Conservation (phyloP, 2,888 invertebrate genomes). For the Neuroscelio doddi region DNA sequence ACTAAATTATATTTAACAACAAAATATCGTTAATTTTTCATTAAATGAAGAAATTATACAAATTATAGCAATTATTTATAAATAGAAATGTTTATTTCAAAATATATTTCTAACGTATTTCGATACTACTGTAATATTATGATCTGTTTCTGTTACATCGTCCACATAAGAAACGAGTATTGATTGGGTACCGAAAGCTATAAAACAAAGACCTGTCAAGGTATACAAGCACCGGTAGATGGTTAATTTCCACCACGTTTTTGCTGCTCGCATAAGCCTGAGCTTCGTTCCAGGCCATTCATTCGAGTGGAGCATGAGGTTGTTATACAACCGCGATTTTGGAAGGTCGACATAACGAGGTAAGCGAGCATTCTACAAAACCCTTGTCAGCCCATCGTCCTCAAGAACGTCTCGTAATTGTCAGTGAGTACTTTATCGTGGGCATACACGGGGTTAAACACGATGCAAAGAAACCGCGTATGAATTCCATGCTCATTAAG, state of each 20-base stretch:
- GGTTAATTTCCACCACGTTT: slow-evolving; percentile 13
- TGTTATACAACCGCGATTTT: slow-evolving; percentile 42
- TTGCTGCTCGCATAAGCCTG: slow-evolving; percentile 6
- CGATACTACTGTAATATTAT: background rate
- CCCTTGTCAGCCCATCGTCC: slow-evolving; percentile 44
- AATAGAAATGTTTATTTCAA: too few relatives aligned
- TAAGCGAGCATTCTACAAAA: slow-evolving; percentile 31
- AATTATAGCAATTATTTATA: too few relatives aligned
- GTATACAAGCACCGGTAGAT: background rate
- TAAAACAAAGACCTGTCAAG: slow-evolving; percentile 8
- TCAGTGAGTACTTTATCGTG: slow-evolving; percentile 40
- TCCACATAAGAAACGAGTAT: slow-evolving; percentile 7
- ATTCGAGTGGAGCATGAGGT: slow-evolving; percentile 12
- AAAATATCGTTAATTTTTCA: too few relatives aligned
- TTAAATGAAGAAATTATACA: too few relatives aligned
- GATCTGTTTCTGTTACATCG: background rate
- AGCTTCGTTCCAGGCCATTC: slow-evolving; percentile 17
- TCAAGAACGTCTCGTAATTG: slow-evolving; percentile 35
- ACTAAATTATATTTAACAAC: too few relatives aligned
- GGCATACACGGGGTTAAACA: slow-evolving; percentile 28
- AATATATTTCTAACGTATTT: too few relatives aligned
- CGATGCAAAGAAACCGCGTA: slow-evolving; percentile 33
- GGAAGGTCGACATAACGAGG: slow-evolving; percentile 33
- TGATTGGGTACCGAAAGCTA: slow-evolving; percentile 3
- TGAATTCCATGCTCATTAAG: slow-evolving; percentile 35